Evolutionary conservation across 2,113 vertebrate genomes (phyloP).

Genomic region (Nicator chloris): DNA sequence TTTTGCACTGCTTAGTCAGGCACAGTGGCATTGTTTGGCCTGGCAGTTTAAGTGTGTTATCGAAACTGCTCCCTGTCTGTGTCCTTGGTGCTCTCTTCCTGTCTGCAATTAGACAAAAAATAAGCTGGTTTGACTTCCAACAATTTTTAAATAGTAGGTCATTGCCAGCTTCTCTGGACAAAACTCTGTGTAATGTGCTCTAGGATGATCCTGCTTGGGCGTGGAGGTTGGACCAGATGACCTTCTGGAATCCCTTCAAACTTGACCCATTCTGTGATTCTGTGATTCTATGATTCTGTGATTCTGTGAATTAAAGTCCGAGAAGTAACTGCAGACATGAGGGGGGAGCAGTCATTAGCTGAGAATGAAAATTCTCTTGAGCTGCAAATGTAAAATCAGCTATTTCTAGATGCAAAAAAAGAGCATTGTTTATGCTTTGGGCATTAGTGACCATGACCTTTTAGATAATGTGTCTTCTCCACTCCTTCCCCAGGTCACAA

Average conservation of each 20-base stretch:
- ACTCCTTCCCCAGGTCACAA: neutral
- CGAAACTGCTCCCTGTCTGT: neutral
- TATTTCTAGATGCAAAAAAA: neutral
- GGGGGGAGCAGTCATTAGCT: neutral
- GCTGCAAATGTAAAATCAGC: neutral
- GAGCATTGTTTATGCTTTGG: neutral
- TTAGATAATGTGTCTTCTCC: neutral
- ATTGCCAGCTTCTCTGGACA: neutral
- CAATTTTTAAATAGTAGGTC: neutral
- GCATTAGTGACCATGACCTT: neutral
- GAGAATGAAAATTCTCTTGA: neutral
- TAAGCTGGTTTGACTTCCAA: neutral
- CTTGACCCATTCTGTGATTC: neutral
- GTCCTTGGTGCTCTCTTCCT: neutral
- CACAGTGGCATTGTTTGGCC: neutral
- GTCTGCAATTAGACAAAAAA: neutral
- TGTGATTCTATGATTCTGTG: no score
- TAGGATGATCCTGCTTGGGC: neutral
- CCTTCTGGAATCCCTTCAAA: neutral
- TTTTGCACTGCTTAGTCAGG: neutral
- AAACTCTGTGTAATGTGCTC: neutral
- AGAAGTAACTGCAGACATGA: neutral
- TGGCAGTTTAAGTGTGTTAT: fast-evolving
- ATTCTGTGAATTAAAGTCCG: neutral
- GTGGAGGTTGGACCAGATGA: neutral